Conservation (phyloP, 2,113 vertebrate species). For the Passer montanus region DNA sequence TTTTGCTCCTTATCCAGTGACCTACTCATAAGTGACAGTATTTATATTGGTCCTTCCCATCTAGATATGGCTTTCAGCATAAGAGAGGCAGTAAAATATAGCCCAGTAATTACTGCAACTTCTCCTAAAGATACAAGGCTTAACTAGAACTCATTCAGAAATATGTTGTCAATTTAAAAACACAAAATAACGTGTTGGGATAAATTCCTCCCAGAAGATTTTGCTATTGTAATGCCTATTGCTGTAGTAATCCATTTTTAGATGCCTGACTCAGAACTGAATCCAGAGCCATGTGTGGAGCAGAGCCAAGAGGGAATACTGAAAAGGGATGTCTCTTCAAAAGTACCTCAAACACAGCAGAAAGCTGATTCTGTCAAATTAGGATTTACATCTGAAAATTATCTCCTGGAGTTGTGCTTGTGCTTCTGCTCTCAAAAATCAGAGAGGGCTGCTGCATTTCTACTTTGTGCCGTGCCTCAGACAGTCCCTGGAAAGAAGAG, state of each 20-base stretch:
- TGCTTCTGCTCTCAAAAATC: neutral
- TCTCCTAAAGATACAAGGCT: neutral
- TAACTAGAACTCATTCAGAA: conserved; percentile 14
- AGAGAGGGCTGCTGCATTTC: neutral
- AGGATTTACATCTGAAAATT: neutral
- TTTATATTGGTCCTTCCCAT: neutral
- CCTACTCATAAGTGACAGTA: neutral
- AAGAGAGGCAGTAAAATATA: conserved; percentile 2
- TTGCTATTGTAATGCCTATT: neutral
- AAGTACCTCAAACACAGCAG: neutral
- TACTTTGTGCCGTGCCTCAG: neutral
- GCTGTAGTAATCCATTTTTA: conserved; percentile 12
- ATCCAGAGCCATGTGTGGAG: neutral
- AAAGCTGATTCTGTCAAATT: neutral
- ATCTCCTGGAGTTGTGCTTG: neutral
- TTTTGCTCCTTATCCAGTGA: neutral
- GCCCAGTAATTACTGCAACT: conserved; percentile 1
- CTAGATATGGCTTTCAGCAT: neutral
- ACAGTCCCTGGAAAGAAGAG: neutral
- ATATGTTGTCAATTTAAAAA: neutral
- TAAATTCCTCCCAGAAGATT: neutral
- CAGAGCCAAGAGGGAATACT: neutral
- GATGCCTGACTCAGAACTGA: neutral
- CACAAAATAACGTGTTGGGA: neutral
- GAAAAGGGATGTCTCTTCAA: neutral